Base-by-base conservation (phyloP, 1,140 invertebrate species). In the Eumaeus atala region DNA sequence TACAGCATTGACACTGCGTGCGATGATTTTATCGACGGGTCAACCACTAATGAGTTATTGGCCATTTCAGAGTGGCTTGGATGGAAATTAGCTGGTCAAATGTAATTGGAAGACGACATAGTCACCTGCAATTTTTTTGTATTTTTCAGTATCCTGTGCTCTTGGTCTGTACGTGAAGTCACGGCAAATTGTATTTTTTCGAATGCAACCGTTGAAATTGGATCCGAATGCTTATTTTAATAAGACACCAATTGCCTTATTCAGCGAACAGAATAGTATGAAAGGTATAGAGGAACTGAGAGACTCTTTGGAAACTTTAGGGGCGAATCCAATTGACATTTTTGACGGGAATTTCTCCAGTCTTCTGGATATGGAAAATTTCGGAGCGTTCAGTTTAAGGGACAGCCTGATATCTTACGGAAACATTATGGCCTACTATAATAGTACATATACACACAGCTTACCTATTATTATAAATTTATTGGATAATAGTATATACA, bases 401-500 rank as follows among this genome's bases (percentile, higher is more conserved):
- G 77, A 88, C 6, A 92, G 90, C 58, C 73, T 88, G 50, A 49
- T 89, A 18, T 71, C 84, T 0, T 85, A 88, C 40, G 84, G 87
- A 35, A 84, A 86, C 50, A 87, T 92, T 28, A 87, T 92, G 59
- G 81, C 92, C 33, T 87, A 93, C 51, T 95, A 95, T 84, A 95
- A 96, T 70, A 93, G 93, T 67, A 94, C 94, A 0, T 92, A 91
- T 67, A 90, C 93, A 40, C 95, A 96, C 84, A 92, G 93, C 36
- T 85, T 96, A 58, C 94, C 95, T 1, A 91, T 95, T 49, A 83
- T 94, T 11, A 84, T 95, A 28, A 95, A 95, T 75, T 73, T 94
- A 28, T 84, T 95, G 53, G 92, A 90, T 53, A 95, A 95, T 76
- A 89, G 89, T 33, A 86, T 94, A 54, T 90, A 93, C 74, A 92